Conservation (phyloP, 2,113 vertebrate species). For the Leptobrachium leishanense region DNA sequence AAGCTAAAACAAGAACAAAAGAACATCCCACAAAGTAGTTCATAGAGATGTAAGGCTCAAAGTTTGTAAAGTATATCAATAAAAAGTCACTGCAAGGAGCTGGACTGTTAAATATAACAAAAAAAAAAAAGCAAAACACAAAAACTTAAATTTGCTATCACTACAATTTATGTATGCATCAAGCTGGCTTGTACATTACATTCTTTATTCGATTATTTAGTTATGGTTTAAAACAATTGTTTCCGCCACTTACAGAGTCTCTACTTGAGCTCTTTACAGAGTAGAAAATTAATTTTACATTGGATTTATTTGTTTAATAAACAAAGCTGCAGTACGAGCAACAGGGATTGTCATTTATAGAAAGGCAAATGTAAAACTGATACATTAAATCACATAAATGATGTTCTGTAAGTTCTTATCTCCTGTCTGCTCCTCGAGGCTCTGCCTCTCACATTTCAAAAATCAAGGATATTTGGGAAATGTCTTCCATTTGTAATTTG, state of each 20-base stretch:
- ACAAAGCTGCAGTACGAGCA: background rate
- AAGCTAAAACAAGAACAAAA: background rate
- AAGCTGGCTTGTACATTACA: too few relatives aligned
- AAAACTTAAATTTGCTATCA: too few relatives aligned
- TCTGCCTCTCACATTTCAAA: background rate
- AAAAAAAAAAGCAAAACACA: too few relatives aligned
- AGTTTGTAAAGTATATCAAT: background rate
- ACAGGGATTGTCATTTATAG: conserved; percentile 19
- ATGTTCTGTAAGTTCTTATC: background rate
- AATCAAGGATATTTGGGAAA: background rate
- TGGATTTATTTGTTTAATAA: conserved; percentile 33
- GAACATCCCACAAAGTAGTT: background rate
- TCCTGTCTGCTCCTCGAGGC: background rate
- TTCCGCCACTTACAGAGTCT: background rate
- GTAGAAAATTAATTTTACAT: background rate
- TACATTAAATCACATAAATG: background rate
- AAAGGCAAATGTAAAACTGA: background rate
- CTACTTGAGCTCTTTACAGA: background rate
- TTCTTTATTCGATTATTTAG: background rate
- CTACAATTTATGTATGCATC: too few relatives aligned
- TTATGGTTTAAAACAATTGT: background rate
- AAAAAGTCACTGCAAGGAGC: too few relatives aligned
- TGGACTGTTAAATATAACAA: too few relatives aligned
- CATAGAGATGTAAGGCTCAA: background rate
- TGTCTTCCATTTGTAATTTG: background rate